Conservation (phyloP, 2,888 invertebrate species). For the Latrodectus hesperus region DNA sequence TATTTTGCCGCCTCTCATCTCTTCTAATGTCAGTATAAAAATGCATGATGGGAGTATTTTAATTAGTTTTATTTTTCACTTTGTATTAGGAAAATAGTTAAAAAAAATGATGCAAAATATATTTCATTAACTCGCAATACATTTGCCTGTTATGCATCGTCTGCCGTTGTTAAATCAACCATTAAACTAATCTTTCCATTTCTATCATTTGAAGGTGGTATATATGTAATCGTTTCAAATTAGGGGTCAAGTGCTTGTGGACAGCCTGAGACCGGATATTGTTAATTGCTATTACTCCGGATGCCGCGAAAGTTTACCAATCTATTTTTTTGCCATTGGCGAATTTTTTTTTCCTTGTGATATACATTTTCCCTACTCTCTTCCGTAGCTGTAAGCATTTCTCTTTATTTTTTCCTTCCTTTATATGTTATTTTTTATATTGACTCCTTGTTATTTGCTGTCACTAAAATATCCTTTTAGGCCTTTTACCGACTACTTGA, state of each 20-base stretch:
- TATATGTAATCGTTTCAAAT: conserved; percentile 13
- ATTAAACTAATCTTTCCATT: too few species aligned
- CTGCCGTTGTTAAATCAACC: too few species aligned
- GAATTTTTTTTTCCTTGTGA: not conserved
- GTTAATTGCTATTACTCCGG: conserved; percentile 62
- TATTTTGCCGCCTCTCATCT: too few species aligned
- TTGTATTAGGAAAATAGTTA: not conserved
- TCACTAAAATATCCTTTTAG: not conserved
- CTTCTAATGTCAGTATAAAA: too few species aligned
- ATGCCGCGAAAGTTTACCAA: conserved; percentile 17
- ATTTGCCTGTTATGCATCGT: too few species aligned
- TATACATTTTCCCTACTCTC: not conserved
- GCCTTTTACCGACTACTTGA: too few species aligned
- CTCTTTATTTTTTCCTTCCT: conserved; percentile 2
- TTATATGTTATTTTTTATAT: not conserved
- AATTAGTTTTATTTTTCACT: not conserved
- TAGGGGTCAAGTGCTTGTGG: conserved; percentile 46
- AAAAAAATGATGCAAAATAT: not conserved
- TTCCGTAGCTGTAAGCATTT: conserved; percentile 56
- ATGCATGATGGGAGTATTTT: not conserved
- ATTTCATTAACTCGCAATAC: not conserved
- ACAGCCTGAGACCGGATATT: conserved; percentile 57
- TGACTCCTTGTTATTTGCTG: not conserved
- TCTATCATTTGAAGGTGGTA: too few species aligned
- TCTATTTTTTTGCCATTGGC: not conserved